These are phyloP conservation scores for Campaea margaritaria DNA, from an alignment of 2,888 invertebrate species.

Conservation along the genomic window DNA sequence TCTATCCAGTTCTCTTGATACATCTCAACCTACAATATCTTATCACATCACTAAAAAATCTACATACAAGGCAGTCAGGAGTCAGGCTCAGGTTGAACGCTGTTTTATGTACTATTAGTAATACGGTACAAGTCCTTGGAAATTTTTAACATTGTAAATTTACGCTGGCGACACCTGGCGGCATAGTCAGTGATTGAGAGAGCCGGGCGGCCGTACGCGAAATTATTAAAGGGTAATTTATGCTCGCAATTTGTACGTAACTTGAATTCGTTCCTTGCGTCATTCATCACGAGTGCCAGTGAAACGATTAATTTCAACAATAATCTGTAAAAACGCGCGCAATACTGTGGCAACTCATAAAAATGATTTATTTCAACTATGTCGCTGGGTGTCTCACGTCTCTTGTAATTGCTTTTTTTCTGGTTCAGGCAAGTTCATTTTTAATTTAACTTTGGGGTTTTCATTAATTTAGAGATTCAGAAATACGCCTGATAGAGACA, in stretches of 20 bases:
- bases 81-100: too few relatives aligned
- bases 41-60: too few relatives aligned
- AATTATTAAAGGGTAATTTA: conserved; percentile 84
- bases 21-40: too few relatives aligned
- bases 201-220: conserved; percentile 70
- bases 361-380: conserved; percentile 33
- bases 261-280: conserved; percentile 81
- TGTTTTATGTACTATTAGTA: too few relatives aligned
- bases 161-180: conserved; percentile 77
- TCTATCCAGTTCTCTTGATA: too few relatives aligned
- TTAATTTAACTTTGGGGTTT: background rate
- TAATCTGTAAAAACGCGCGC: conserved; percentile 69
- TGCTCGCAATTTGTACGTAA: conserved; percentile 82
- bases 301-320: conserved; percentile 75
- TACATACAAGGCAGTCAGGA: too few relatives aligned
- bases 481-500: too few relatives aligned
- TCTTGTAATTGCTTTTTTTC: conserved; percentile 28
- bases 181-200: conserved; percentile 68
- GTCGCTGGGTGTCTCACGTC: conserved; percentile 15
- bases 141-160: conserved; percentile 73
- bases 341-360: conserved; percentile 41
- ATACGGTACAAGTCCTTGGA: conserved; percentile 52
- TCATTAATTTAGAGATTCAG: background rate
- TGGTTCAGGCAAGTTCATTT: background rate
- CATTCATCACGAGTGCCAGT: conserved; percentile 75